Conservation (phyloP, 2,797 vertebrate species). For the Pteropus rufus region DNA sequence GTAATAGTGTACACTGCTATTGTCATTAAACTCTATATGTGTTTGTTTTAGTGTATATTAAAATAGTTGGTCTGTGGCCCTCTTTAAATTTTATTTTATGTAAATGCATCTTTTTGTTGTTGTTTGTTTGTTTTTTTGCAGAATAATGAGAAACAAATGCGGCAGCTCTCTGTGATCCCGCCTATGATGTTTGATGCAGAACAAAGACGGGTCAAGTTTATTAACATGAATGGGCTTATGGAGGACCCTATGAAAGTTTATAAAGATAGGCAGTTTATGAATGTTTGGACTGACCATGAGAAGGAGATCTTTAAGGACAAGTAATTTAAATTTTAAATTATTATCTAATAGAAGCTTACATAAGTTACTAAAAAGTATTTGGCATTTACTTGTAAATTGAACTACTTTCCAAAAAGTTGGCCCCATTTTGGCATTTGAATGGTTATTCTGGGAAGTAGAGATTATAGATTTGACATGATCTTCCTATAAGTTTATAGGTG, state of each 20-base stretch:
- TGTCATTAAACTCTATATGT: background rate
- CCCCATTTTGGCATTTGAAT: background rate
- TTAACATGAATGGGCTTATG: conserved; percentile 99
- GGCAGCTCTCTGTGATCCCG: conserved; percentile 97
- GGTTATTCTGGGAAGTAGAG: background rate
- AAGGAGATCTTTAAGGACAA: conserved; percentile 99
- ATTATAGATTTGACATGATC: background rate
- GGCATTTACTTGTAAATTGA: conserved; percentile 32
- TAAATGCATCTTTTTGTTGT: background rate
- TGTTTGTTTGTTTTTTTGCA: conserved; percentile 69
- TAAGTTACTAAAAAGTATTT: conserved; percentile 13
- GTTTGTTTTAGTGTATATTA: background rate
- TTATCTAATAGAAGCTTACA: conserved; percentile 4
- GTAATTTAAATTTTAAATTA: conserved; percentile 84
- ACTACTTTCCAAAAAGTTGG: background rate
- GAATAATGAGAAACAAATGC: conserved; percentile 99
- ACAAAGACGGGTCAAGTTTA: conserved; percentile 96
- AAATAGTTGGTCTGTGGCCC: background rate
- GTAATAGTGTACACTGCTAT: background rate
- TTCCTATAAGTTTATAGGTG: background rate
- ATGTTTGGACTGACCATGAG: conserved; percentile 98
- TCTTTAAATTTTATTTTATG: conserved; percentile 1
- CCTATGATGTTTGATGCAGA: conserved; percentile 99
- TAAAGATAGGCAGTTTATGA: conserved; percentile 98
- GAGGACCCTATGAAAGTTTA: conserved; percentile 99